Base-by-base conservation (phyloP, 2,888 invertebrate genomes). In the Gordius sp. region DNA sequence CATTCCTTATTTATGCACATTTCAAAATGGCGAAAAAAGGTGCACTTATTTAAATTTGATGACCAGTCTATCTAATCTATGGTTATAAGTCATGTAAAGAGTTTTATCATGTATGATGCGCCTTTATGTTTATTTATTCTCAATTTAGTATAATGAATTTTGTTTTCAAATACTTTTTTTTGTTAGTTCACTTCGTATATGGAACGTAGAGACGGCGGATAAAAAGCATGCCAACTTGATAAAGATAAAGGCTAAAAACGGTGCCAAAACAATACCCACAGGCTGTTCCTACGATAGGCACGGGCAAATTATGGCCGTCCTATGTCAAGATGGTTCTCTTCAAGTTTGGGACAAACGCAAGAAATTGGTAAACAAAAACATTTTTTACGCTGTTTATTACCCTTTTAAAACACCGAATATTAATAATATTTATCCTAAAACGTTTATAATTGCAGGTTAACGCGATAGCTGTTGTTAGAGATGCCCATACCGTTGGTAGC, bases 271-370 rank as follows among this genome's bases (percentile, higher is more conserved):
- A 0, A 76, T 79, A 59, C 86, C 89, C 0, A 81, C 81, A 0
- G 74, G 83, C 0, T 85, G 85, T 66, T 73, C 77, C 0, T 89
- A 79, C 66, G 83, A 79, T 55, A 73, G 80, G 55, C 47, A 47
- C 20, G 86, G 86, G 0, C 79, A 79, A 58, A 76, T 82, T 0
- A 80, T 93, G 2, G 82, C 82, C 0, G 82, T 83, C 59, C 93
- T 81, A 0, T 91, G 93, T 66, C 76, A 76, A 52, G 97, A 99
- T 69, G 97, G 97, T 0, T 85, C 84, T 0, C 76, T 91, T 57
- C 93, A 93, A 69, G 79, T 91, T 72, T 97, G 97, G 93, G 93
- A 97, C 66, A 80, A 84, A 56, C 76, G 87, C 27, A 83, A 80
- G 66, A 79, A 79, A 66, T 85, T 79, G 65, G 89, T 75, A 63